Percentiles rank a stretch among this genome's conserved stretches.
Conservation (phyloP, 2,113 vertebrate species). For the Nicator chloris region DNA sequence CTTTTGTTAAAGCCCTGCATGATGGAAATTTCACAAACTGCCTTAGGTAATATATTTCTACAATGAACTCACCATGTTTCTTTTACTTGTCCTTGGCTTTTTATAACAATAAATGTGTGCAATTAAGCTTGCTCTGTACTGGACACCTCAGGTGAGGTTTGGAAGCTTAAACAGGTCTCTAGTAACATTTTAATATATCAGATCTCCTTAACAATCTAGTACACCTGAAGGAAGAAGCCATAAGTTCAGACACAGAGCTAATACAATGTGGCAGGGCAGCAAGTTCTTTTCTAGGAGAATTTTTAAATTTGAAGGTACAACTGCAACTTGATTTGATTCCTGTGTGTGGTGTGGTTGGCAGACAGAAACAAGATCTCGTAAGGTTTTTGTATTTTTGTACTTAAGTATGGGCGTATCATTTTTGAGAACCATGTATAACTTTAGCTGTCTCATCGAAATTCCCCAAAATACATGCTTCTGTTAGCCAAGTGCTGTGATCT, state of each 20-base stretch:
- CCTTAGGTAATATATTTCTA: background rate
- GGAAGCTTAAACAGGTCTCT: background rate
- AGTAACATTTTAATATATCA: background rate
- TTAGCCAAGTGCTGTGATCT: background rate
- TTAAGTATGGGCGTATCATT: background rate
- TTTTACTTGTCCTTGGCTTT: background rate
- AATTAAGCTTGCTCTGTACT: background rate
- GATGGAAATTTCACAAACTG: background rate
- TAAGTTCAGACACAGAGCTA: background rate
- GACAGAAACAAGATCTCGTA: background rate
- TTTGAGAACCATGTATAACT: background rate
- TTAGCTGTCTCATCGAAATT: background rate
- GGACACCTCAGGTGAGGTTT: background rate
- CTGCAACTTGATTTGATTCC: background rate
- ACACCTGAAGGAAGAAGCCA: background rate
- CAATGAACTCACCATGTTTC: background rate
- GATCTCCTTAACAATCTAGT: background rate
- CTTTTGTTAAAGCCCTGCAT: background rate
- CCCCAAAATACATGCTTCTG: rapidly evolving
- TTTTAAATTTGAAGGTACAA: background rate
- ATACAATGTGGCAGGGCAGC: background rate
- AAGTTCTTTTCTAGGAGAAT: background rate
- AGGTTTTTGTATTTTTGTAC: background rate
- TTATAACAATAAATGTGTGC: background rate
- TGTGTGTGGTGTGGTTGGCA: background rate